Base-by-base conservation (phyloP, 2,797 vertebrate species). In the Muraenolepis orangiensis region DNA sequence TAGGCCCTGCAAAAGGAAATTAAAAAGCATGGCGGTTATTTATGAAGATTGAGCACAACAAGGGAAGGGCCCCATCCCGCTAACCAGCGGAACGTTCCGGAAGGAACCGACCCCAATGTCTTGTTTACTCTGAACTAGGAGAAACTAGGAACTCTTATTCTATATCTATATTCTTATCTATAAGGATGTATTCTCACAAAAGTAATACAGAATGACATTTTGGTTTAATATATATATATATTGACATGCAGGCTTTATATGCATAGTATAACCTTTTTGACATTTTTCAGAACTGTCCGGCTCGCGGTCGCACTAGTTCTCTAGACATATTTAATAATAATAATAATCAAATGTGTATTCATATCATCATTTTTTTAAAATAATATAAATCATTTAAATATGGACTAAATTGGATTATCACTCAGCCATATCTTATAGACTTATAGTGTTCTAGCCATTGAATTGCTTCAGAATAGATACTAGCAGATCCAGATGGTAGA, bases 11-110 rank as follows among this genome's bases (percentile, higher is more conserved):
- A 83, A 86, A 64, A 87, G 88, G 84, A 89, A 86, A 92, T 92
- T 89, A 91, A 90, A 91, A 88, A 81, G 81, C 84, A 88, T 86
- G 82, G 81, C 87, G 76, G 83, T 89, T 87, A 91, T 89, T 86
- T 89, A 92, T 91, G 87, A 92, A 90, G 86, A 90, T 81, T 75
- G 78, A 89, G 74, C 74, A 81, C 86, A 87, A 90, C 86, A 84
- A n/a, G 87, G 82, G 69, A 51, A 74, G 73, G 69, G 74, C 57
- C 74, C 77, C 69, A 88, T 77, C n/a, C n/a, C 80, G 71, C 61
- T 26, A n/a, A 78, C 64, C 61, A 66, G 61, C 4, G 6, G 67
- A 42, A 74, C 46, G 23, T 23, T 10, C 20, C 51, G 2, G 6
- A 57, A n/a, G 51, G 51, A n/a, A 57, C 20, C 23, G 20, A 57